These are phyloP conservation scores for Callimorpha dominula DNA, from an alignment of 2,888 invertebrate genomes.

Conservation along the genomic window DNA sequence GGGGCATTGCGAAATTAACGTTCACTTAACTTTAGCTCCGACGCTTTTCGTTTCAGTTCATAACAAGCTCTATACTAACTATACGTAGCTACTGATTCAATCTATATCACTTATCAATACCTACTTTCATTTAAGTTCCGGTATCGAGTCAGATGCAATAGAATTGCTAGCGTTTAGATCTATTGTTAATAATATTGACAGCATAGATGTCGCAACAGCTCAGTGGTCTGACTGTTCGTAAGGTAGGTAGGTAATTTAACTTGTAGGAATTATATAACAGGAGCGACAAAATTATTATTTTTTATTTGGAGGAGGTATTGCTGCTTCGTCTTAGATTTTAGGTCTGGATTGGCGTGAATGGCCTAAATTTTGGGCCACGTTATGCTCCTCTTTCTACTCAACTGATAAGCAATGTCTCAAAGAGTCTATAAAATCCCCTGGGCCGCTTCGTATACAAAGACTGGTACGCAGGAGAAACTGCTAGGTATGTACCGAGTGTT, in stretches of 20 bases:
- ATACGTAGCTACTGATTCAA: conserved; percentile 24
- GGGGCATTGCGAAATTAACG: conserved; percentile 35
- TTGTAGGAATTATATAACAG: too few relatives aligned
- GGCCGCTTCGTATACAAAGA: not conserved
- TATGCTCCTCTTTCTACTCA: not conserved
- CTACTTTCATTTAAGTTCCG: conserved; percentile 29
- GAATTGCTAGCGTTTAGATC: conserved; percentile 22
- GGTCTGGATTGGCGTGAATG: too few relatives aligned
- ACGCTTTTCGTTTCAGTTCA: conserved; percentile 30
- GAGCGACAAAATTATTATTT: too few relatives aligned
- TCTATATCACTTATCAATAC: conserved; percentile 20
- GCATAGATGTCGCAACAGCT: not conserved
- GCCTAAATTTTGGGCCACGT: too few relatives aligned
- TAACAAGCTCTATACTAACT: conserved; percentile 25
- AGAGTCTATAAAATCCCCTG: not conserved
- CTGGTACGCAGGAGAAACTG: not conserved
- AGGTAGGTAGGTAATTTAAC: not conserved
- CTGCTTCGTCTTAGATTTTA: too few relatives aligned
- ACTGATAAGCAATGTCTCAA: not conserved
- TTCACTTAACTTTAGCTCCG: conserved; percentile 21
- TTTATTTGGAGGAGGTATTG: too few relatives aligned
- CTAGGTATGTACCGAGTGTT: not conserved
- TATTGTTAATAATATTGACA: not conserved
- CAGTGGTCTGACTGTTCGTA: not conserved
- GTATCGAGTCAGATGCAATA: conserved; percentile 16